These are phyloP conservation scores for Drosophila ficusphila DNA, from an alignment of 1,140 invertebrate genomes.

Conservation along the genomic window DNA sequence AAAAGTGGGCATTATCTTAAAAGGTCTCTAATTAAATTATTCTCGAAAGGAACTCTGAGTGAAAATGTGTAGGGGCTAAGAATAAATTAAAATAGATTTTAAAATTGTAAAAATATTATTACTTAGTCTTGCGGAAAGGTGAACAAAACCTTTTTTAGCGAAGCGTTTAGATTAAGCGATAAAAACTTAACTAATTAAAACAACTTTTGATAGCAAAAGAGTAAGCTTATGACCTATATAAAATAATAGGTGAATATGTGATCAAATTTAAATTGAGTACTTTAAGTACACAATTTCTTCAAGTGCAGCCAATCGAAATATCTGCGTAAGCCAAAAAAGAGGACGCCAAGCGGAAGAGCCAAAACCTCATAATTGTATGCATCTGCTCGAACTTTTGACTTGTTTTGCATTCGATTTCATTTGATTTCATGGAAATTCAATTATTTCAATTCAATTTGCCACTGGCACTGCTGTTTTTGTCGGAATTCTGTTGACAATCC, in stretches of 20 bases:
- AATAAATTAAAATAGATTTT: too few relatives aligned
- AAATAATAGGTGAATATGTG: too few relatives aligned
- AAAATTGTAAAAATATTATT: too few relatives aligned
- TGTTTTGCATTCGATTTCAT: conserved; percentile 69
- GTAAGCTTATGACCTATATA: too few relatives aligned
- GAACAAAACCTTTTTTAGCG: too few relatives aligned
- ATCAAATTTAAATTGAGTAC: neutral
- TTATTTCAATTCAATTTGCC: conserved; percentile 64
- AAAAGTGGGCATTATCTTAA: neutral
- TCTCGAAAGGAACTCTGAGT: too few relatives aligned
- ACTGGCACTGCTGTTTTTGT: conserved; percentile 19
- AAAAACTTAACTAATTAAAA: too few relatives aligned
- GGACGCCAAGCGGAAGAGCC: neutral
- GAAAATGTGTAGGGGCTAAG: neutral
- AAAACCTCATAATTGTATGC: conserved; percentile 43
- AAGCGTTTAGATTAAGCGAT: too few relatives aligned
- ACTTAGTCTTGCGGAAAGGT: too few relatives aligned
- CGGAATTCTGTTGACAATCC: conserved; percentile 45
- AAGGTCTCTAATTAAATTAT: neutral
- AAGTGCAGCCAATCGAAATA: neutral
- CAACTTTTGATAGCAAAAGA: too few relatives aligned
- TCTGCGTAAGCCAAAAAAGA: neutral
- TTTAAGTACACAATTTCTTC: neutral
- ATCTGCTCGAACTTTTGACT: conserved; percentile 58
- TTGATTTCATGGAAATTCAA: conserved; percentile 62